A percentile compares a stretch with the other conserved stretches of the same genome.
Evolutionary conservation across 2,113 vertebrate species (phyloP).

Genomic region (mouse (Mus musculus)): DNA sequence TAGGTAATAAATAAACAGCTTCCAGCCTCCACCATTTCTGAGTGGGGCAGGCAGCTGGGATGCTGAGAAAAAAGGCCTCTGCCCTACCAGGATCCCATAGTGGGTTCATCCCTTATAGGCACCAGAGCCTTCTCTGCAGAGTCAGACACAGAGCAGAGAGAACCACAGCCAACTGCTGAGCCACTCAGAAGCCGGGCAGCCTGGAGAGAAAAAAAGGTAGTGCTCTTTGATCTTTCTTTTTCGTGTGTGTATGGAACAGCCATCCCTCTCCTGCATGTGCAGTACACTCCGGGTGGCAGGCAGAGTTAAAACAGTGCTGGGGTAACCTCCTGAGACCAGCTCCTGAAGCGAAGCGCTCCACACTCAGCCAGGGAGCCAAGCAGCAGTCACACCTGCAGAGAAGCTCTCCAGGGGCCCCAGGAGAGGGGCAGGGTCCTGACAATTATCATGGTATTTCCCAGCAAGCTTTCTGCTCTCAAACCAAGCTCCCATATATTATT

Average conservation of each 20-base stretch:
- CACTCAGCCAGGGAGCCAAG: background rate
- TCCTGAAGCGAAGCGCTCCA: too few relatives aligned
- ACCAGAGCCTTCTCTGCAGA: background rate
- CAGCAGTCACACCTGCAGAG: background rate
- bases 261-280: background rate
- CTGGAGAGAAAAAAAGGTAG: background rate
- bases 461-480: background rate
- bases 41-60: background rate
- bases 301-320: background rate
- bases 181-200: background rate
- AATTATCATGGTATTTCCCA: too few relatives aligned
- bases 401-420: background rate
- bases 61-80: background rate
- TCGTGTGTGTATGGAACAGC: background rate
- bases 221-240: background rate
- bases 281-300: background rate
- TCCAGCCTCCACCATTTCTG: background rate
- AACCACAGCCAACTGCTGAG: background rate
- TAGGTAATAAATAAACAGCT: background rate
- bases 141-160: background rate
- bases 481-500: background rate
- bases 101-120: background rate
- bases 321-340: background rate
- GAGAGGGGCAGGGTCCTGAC: background rate
- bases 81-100: background rate